Evolutionary conservation across 2,113 vertebrate species (phyloP), one percentile per base, ranked within the genome.

Genomic region (Notothenia rossii): DNA sequence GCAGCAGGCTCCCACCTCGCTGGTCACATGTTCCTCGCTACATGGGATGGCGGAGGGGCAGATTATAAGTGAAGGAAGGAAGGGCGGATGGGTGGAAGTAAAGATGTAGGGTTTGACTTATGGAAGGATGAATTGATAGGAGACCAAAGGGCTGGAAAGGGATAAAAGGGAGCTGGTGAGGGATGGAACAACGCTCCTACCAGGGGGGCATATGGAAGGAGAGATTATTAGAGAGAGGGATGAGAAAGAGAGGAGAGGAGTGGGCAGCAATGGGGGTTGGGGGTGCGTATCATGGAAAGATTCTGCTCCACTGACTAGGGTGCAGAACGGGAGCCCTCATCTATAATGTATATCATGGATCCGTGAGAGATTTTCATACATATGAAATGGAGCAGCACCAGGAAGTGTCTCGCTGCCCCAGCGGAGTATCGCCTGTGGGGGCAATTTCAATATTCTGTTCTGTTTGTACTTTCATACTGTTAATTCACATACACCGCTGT

Each of bases 281-380:
- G 79, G 72, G 54, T 60, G 86, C 48, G 64, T 88, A 86, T 91
- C 91, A 89, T 91, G 89, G 79, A 88, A 89, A 65, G 88, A 92
- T 91, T 91, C 86, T 89, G 77, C 86, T 85, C 87, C 87, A 86
- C 77, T 91, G 93, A 94, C 93, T 93, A 79, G 86, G 84, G 88
- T 89, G 90, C 86, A 82, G 83, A 93, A 90, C 77, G 78, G 82
- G 90, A 89, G 87, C 84, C 89, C 92, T 94, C 91, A 94, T 95
- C 88, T 92, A 92, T 94, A 94, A 94, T 95, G 92, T 90, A 94
- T 90, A 93, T 86, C 82, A 87, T 86, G 86, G 87, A 90, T 93
- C 83, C 78, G 68, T 86, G 89, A 87, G 90, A 93, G 86, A 94
- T 94, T 93, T 93, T 82, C 91, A 94, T 92, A 92, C 90, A 91